Conservation (phyloP, 2,797 vertebrate genomes). For the Lepus townsendii region DNA sequence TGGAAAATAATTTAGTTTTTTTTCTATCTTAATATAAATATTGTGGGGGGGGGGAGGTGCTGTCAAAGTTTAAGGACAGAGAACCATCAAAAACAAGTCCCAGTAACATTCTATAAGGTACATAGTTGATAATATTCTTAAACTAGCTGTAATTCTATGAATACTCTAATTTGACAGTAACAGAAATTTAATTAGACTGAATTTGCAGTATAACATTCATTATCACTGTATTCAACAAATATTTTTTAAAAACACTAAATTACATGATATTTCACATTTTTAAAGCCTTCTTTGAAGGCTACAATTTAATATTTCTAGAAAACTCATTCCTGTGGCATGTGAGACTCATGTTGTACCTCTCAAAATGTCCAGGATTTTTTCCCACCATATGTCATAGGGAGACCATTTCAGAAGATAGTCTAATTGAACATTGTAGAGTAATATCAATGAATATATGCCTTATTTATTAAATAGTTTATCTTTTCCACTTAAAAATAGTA, state of each 20-base stretch:
- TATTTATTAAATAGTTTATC: slow-evolving; percentile 61
- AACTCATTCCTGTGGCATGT: slow-evolving; percentile 56
- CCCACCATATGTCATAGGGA: slow-evolving; percentile 39
- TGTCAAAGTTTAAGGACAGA: background rate
- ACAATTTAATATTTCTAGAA: slow-evolving; percentile 42
- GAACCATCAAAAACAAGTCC: slow-evolving; percentile 24
- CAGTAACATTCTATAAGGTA: slow-evolving; percentile 5
- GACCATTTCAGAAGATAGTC: slow-evolving; percentile 61
- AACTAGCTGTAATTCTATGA: background rate
- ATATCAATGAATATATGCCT: slow-evolving; percentile 41
- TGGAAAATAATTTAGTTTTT: slow-evolving; percentile 66
- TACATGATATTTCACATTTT: slow-evolving; percentile 63
- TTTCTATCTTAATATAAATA: slow-evolving; percentile 59
- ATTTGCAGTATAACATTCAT: slow-evolving; percentile 51
- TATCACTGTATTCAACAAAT: slow-evolving; percentile 51
- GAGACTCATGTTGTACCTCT: slow-evolving; percentile 61
- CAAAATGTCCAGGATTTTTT: slow-evolving; percentile 59
- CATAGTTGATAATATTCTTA: slow-evolving; percentile 42
- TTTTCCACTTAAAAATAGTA: slow-evolving; percentile 61
- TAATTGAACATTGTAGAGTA: slow-evolving; percentile 54
- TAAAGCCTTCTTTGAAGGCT: slow-evolving; percentile 39
- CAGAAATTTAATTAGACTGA: slow-evolving; percentile 55
- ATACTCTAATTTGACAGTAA: background rate
- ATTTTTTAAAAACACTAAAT: slow-evolving; percentile 27
- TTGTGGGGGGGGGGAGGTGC: background rate